phyloP scores from a whole-genome alignment of 2,113 vertebrate genomes.

The Onychorhynchus coronatus region DNA sequence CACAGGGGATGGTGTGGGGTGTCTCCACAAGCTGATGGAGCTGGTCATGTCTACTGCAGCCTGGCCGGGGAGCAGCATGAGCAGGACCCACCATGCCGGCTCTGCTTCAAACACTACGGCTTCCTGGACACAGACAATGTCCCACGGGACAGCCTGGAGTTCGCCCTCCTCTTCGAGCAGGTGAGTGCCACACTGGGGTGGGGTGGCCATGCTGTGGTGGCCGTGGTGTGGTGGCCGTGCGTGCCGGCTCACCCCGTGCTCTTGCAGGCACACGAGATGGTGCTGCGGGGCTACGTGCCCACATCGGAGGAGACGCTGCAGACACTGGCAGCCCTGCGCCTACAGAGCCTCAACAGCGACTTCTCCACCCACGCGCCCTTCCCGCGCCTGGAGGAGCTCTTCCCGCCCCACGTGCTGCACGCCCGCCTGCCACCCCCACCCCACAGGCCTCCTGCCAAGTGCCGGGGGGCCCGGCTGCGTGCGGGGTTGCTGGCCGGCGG shows the following conservation, averaged over 20 bases:
- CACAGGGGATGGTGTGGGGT: fast-evolving
- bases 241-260: fast-evolving
- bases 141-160: conserved; percentile 86
- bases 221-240: fast-evolving
- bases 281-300: conserved; percentile 85
- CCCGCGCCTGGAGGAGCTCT: conserved; percentile 85
- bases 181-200: conserved; percentile 15
- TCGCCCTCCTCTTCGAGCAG: conserved; percentile 92
- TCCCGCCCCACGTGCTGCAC: conserved; percentile 74
- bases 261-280: conserved; percentile 85
- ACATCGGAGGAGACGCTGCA: conserved; percentile 88
- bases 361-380: conserved; percentile 81
- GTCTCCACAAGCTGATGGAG: not conserved
- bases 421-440: conserved; percentile 71
- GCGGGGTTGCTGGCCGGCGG: conserved; percentile 80
- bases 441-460: conserved; percentile 46
- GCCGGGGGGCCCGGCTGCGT: conserved; percentile 72
- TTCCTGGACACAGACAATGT: conserved; percentile 86
- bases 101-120: conserved; percentile 92
- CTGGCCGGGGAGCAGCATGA: conserved; percentile 76
- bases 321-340: conserved; percentile 84
- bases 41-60: conserved; percentile 9
- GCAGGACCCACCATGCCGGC: conserved; percentile 75
- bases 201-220: fast-evolving
- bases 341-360: conserved; percentile 87